Percentiles rank a stretch among this genome's conserved stretches.
These are phyloP conservation scores for Pampus argenteus DNA, from an alignment of 2,797 vertebrate genomes.

Conservation along the genomic window DNA sequence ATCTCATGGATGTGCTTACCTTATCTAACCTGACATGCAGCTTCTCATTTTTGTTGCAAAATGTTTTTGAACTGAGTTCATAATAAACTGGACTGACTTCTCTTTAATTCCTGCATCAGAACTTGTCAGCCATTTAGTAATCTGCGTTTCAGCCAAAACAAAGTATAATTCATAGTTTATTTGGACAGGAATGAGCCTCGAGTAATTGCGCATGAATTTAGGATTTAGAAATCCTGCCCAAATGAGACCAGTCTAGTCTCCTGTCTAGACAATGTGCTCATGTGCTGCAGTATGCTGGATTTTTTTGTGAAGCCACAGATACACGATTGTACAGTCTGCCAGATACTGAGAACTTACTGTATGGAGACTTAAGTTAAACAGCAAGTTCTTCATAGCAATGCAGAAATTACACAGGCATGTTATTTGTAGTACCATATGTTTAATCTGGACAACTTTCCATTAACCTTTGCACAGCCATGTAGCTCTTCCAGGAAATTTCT, in stretches of 20 bases:
- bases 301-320: conserved; percentile 46
- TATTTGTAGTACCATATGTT: conserved; percentile 38
- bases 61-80: conserved; percentile 26
- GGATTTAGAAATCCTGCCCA: conserved; percentile 74
- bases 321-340: conserved; percentile 39
- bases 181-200: conserved; percentile 63
- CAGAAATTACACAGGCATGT: conserved; percentile 32
- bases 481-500: conserved; percentile 63
- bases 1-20: conserved; percentile 34
- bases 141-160: conserved; percentile 54
- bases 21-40: conserved; percentile 50
- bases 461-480: conserved; percentile 37
- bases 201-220: conserved; percentile 74
- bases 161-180: conserved; percentile 66
- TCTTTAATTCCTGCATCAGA: conserved; percentile 40
- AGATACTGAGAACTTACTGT: conserved; percentile 44
- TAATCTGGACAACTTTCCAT: conserved; percentile 47
- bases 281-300: conserved; percentile 49
- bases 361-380: conserved; percentile 21
- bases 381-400: conserved; percentile 11
- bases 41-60: conserved; percentile 3
- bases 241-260: conserved; percentile 72
- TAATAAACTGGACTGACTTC: conserved; percentile 34
- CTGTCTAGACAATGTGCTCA: conserved; percentile 75
- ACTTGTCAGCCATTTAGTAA: conserved; percentile 44